Evolutionary conservation across 2,113 vertebrate genomes (phyloP), one percentile per base, ranked within the genome.

Genomic region (Larimichthys polyactis): DNA sequence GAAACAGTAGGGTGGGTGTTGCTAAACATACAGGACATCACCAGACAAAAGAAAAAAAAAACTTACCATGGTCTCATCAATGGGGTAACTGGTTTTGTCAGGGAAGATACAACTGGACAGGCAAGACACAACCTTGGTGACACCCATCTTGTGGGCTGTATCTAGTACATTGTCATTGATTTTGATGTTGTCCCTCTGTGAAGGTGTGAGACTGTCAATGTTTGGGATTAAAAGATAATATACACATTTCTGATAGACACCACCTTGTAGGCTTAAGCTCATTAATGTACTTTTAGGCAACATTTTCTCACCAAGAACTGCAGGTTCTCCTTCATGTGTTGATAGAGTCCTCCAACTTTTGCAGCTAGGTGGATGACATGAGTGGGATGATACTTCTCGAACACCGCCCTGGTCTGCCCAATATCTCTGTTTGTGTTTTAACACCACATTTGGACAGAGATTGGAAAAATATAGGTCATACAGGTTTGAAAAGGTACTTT

Each of bases 21-120:
- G 7, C 7, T 36, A 36, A 8, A 36, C 36, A 36, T 36, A 36
- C 36, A 36, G 36, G 36, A 36, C 7, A 36, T 36, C 36, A 36
- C 7, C 44, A 46, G 44, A 46, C 3, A 10, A 49, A n/a, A 57
- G 5, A 22, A 63, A 44, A 15, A n/a, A 4, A 9, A 60, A 29
- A 19, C 70, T 78, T 88, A 97, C 97, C 97, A 98, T 97, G 70
- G 91, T 97, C 90, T 98, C 97, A 0, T 98, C 93, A 0, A 98
- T 97, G 4, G 97, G 97, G 22, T 97, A 98, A 1, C 91, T 95
- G 1, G 96, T 97, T 86, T 96, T 94, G 89, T 97, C 97, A 0
- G 97, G 97, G 88, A 98, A 98, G 87, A 97, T 96, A 71, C 97
- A 98, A 43, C 96, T 98, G 62, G 97, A 98, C 29, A 98, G 93